Evolutionary conservation across 2,888 invertebrate genomes (phyloP), one percentile per base, ranked within the genome.

Genomic region (Agelastica alni): DNA sequence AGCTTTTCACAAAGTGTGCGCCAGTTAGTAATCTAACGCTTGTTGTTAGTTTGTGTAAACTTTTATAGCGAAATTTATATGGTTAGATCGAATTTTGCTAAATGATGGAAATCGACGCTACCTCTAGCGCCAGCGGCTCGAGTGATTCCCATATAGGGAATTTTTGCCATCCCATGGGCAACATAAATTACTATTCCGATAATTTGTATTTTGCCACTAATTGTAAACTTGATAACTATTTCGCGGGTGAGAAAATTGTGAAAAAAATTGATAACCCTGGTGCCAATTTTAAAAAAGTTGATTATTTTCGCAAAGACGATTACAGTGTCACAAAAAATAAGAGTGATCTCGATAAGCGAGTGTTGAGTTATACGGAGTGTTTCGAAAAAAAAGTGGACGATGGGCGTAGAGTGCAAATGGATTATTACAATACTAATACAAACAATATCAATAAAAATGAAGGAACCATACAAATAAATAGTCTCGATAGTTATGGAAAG

Each of bases 401-500:
- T 3, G 51, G 41, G 9, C 46, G 55, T 13, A 56, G 56, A 17
- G 49, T 54, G 52, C 66, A 69, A 51, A 61, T 71, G 47, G 72
- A 74, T 31, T 73, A 68, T 63, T 72, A 68, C 59, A 60, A 63
- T 45, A 72, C 70, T 54, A 71, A 67, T 45, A 65, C 53, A 56
- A 44, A 26, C 20, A 37, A 46, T 48, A 16, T 10, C 30, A 53
- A 44, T 39, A 58, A 55, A 32, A 42, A 57, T 22, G 69, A 64
- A 17, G 64, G 59, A 59, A 64, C 64, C 14, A 74, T 77, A 47
- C 72, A 73, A 53, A 60, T 76, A 43, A 72, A 70, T 53, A 71
- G 67, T 55, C 60, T 72, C 14, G 75, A 76, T 45, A 63, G 64
- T 34, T 75, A 70, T 62, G 75, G 75, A n/a, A 77, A 77, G 60